These are phyloP conservation scores for Sinopyrophorus schimmeli DNA, from an alignment of 2,888 invertebrate species.

Conservation along the genomic window DNA sequence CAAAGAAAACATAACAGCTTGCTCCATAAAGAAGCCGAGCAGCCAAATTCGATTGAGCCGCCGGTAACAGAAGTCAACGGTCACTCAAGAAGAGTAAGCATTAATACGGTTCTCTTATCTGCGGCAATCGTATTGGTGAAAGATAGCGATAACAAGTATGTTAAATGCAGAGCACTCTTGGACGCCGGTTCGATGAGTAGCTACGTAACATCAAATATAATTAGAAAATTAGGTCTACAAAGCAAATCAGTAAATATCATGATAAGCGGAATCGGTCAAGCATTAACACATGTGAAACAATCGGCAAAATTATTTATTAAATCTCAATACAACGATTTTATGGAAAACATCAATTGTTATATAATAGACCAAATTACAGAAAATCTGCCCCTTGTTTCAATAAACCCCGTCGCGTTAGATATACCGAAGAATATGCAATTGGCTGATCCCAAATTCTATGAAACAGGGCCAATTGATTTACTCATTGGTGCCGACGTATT, in stretches of 20 bases:
- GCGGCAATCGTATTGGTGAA: not conserved
- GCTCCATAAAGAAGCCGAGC: conserved; percentile 21
- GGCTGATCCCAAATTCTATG: conserved; percentile 14
- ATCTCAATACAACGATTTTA: not conserved
- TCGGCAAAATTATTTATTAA: not conserved
- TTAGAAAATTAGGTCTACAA: not conserved
- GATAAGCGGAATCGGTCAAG: not conserved
- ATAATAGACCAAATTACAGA: not conserved
- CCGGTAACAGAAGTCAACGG: not conserved
- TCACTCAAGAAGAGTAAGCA: not conserved
- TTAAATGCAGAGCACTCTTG: not conserved
- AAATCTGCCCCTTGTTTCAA: not conserved
- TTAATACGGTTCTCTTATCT: not conserved
- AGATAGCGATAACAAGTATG: not conserved
- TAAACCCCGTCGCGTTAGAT: not conserved
- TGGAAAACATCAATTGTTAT: not conserved
- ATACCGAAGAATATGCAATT: conserved; percentile 2
- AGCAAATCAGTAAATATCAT: not conserved
- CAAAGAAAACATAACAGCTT: conserved; percentile 26
- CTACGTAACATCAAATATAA: not conserved
- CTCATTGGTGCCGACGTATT: conserved; percentile 12
- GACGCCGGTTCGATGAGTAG: not conserved
- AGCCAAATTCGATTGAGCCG: no score
- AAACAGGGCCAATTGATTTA: not conserved
- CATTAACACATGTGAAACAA: not conserved